Conservation (phyloP, 2,113 vertebrate genomes). For the Sceloporus undulatus region DNA sequence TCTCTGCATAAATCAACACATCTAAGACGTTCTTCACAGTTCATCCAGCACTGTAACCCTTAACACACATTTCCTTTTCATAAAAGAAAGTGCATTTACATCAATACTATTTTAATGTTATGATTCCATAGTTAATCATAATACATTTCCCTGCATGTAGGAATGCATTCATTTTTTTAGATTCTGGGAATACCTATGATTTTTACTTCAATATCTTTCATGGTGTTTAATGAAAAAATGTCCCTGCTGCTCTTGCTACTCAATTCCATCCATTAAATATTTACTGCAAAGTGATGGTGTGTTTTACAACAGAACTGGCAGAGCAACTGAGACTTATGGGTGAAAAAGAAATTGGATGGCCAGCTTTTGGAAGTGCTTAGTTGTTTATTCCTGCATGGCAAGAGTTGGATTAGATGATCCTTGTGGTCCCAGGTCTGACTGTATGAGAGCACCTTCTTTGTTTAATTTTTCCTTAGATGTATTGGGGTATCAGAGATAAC, state of each 20-base stretch:
- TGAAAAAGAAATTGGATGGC: too few relatives aligned
- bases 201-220: neutral
- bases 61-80: neutral
- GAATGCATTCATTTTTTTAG: neutral
- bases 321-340: neutral
- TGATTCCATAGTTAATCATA: neutral
- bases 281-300: neutral
- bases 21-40: constrained; percentile 7
- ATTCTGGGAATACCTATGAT: neutral
- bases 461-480: neutral
- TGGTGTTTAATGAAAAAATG: neutral
- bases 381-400: too few relatives aligned
- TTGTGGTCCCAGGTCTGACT: too few relatives aligned
- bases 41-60: neutral
- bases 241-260: too few relatives aligned
- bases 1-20: constrained; percentile 22
- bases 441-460: neutral
- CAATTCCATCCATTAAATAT: neutral
- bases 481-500: neutral
- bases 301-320: neutral
- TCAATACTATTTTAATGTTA: neutral
- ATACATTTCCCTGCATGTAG: neutral
- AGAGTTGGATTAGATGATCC: too few relatives aligned
- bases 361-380: too few relatives aligned
- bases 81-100: constrained; percentile 15